Conservation (phyloP, 2,797 vertebrate species). For the Coregonus ussuriensis region DNA sequence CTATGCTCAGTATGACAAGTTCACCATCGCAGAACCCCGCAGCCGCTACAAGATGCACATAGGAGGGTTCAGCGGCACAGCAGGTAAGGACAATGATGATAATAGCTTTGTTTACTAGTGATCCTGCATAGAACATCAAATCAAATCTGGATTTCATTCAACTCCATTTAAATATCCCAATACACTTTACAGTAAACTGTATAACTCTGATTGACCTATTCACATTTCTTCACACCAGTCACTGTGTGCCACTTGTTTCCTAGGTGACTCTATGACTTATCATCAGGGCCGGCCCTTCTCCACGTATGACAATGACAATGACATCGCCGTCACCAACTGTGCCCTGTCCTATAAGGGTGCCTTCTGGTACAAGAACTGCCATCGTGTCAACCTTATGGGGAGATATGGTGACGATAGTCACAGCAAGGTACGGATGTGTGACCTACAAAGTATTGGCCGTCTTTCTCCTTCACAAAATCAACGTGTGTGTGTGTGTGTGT, state of each 20-base stretch:
- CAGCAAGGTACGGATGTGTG: conserved; percentile 84
- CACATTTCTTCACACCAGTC: background rate
- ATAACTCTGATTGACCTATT: background rate
- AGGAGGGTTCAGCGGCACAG: conserved; percentile 88
- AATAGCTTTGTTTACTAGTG: background rate
- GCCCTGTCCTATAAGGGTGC: conserved; percentile 96
- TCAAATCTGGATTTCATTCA: background rate
- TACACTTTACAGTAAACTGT: background rate
- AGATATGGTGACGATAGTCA: conserved; percentile 90
- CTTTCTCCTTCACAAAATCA: background rate
- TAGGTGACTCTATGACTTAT: conserved; percentile 93
- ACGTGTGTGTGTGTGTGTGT: too few species aligned
- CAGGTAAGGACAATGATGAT: conserved; percentile 72
- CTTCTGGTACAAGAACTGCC: conserved; percentile 99
- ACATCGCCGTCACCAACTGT: conserved; percentile 96
- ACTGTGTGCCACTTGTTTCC: background rate
- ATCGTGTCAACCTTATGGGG: conserved; percentile 96
- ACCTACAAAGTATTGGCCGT: background rate
- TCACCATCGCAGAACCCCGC: conserved; percentile 81
- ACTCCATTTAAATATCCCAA: background rate
- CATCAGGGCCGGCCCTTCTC: conserved; percentile 93
- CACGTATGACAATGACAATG: conserved; percentile 92
- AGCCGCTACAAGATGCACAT: conserved; percentile 85
- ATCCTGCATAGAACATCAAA: background rate
- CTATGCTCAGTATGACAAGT: conserved; percentile 86